Conservation (phyloP, 2,113 vertebrate genomes). For the Barnardius zonarius region DNA sequence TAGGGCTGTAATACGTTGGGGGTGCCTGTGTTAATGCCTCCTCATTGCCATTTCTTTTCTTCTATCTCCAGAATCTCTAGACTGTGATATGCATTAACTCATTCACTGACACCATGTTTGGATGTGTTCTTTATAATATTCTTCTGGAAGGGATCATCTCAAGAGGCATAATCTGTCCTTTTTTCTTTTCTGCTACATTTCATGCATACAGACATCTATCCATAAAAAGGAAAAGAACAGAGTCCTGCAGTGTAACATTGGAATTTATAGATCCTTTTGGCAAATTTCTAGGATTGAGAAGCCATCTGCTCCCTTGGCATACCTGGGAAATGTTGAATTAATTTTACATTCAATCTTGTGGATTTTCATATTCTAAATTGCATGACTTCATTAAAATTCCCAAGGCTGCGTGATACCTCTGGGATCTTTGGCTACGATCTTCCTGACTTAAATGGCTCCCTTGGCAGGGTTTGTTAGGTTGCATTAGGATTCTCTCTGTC, state of each 20-base stretch:
- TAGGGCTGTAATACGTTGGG: neutral
- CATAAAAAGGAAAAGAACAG: neutral
- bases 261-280: neutral
- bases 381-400: neutral
- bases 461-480: neutral
- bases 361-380: neutral
- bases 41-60: neutral
- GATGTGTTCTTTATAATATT: neutral
- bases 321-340: neutral
- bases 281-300: neutral
- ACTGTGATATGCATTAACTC: neutral
- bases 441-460: neutral
- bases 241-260: neutral
- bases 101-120: neutral
- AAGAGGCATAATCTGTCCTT: neutral
- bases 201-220: neutral
- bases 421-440: neutral
- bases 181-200: neutral
- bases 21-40: neutral
- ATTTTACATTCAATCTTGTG: neutral
- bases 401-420: neutral
- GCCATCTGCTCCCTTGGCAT: slow-evolving; percentile 31
- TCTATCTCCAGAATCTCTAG: neutral
- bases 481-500: neutral
- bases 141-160: neutral